These are phyloP conservation scores for Brassicogethes aeneus DNA, from an alignment of 2,888 invertebrate genomes.

Conservation along the genomic window DNA sequence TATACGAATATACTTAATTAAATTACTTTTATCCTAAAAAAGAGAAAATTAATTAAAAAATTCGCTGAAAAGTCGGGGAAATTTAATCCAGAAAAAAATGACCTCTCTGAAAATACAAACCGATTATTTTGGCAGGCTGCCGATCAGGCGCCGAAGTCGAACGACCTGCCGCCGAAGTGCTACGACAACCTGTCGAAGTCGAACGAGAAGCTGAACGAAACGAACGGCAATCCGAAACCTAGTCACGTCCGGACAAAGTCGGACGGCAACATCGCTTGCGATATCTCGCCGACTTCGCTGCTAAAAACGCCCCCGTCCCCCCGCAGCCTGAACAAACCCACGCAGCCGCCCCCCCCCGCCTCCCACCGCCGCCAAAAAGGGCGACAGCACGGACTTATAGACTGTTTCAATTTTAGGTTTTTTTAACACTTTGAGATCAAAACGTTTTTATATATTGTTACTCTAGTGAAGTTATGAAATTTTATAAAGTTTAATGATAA, in stretches of 20 bases:
- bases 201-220: constrained; percentile 20
- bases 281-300: constrained; percentile 12
- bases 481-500: background rate
- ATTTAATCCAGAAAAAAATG: too few species aligned
- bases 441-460: background rate
- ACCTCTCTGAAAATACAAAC: too few species aligned
- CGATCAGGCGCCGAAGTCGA: constrained; percentile 19
- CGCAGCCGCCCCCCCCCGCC: constrained; percentile 41
- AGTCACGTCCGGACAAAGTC: constrained; percentile 39
- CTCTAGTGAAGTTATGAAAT: background rate
- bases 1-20: too few species aligned
- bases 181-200: constrained; percentile 12
- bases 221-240: constrained; percentile 32
- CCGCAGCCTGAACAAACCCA: constrained; percentile 36
- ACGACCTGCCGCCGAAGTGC: constrained; percentile 29
- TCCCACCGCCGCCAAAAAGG: constrained; percentile 23
- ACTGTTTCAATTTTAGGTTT: background rate
- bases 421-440: background rate
- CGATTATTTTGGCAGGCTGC: too few species aligned
- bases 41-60: too few species aligned
- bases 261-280: constrained; percentile 39
- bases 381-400: constrained; percentile 38
- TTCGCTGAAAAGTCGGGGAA: background rate
- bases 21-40: too few species aligned
- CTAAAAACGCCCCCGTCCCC: constrained; percentile 31